phyloP scores from a whole-genome alignment of 2,888 invertebrate species.

The Aporophyla nigra region DNA sequence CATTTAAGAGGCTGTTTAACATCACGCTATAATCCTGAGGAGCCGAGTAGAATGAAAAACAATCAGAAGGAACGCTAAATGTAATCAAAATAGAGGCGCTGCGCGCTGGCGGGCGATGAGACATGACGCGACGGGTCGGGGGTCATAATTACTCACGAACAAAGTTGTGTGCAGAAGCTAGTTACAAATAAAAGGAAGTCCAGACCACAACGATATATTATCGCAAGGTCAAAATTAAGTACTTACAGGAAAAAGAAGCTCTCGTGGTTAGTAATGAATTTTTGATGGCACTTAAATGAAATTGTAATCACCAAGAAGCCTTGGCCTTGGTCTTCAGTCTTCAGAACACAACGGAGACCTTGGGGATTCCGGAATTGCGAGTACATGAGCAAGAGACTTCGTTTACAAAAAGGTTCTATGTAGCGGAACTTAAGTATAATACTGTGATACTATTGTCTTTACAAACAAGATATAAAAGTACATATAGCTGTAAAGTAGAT shows the following conservation, averaged over 20 bases:
- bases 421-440: background rate
- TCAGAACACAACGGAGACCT: slow-evolving; percentile 27
- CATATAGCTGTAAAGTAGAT: background rate
- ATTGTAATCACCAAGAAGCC: slow-evolving; percentile 19
- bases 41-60: too few species aligned
- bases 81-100: too few species aligned
- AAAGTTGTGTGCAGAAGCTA: too few species aligned
- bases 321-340: slow-evolving; percentile 24
- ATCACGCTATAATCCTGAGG: too few species aligned
- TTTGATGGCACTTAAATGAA: slow-evolving; percentile 52
- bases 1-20: too few species aligned
- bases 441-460: slow-evolving; percentile 17
- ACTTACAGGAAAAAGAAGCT: slow-evolving; percentile 40
- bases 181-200: background rate
- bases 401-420: background rate
- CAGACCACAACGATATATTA: slow-evolving; percentile 4
- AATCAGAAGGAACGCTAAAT: too few species aligned
- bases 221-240: slow-evolving; percentile 47
- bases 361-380: slow-evolving; percentile 41
- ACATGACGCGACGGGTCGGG: too few species aligned
- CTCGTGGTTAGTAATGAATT: slow-evolving; percentile 51
- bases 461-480: background rate
- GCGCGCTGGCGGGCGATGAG: too few species aligned
- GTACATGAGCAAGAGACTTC: slow-evolving; percentile 16
- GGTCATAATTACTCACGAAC: too few species aligned